phyloP scores from a whole-genome alignment of 2,797 vertebrate genomes.

The Sebastes diploproa region DNA sequence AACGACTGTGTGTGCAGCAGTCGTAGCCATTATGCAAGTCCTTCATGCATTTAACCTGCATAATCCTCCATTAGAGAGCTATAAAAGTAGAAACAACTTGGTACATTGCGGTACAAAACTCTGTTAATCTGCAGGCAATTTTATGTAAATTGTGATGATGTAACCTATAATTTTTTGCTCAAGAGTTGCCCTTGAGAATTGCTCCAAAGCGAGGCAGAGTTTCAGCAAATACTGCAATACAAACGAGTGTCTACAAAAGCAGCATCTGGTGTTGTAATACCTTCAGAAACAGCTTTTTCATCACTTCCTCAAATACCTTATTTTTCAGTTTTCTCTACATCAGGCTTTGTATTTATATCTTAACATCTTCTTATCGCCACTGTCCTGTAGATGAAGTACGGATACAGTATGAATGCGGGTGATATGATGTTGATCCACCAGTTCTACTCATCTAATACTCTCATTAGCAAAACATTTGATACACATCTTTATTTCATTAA shows the following conservation, averaged over 20 bases:
- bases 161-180: conserved; percentile 33
- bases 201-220: conserved; percentile 6
- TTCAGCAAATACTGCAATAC: conserved; percentile 16
- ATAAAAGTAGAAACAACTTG: conserved; percentile 42
- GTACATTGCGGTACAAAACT: conserved; percentile 27
- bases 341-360: neutral
- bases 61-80: conserved; percentile 51
- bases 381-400: neutral
- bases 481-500: neutral
- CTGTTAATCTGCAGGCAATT: conserved; percentile 30
- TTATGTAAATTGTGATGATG: conserved; percentile 63
- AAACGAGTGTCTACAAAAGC: conserved; percentile 7
- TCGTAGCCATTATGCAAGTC: conserved; percentile 43
- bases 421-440: neutral
- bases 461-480: neutral
- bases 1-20: conserved; percentile 1
- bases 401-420: neutral
- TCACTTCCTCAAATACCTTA: neutral
- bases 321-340: neutral
- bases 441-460: neutral
- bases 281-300: neutral
- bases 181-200: conserved; percentile 14
- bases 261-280: neutral
- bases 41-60: conserved; percentile 62
- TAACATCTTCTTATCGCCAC: neutral